Evolutionary conservation across 2,797 vertebrate species (phyloP).

Genomic region (Notolepis coatsorum): DNA sequence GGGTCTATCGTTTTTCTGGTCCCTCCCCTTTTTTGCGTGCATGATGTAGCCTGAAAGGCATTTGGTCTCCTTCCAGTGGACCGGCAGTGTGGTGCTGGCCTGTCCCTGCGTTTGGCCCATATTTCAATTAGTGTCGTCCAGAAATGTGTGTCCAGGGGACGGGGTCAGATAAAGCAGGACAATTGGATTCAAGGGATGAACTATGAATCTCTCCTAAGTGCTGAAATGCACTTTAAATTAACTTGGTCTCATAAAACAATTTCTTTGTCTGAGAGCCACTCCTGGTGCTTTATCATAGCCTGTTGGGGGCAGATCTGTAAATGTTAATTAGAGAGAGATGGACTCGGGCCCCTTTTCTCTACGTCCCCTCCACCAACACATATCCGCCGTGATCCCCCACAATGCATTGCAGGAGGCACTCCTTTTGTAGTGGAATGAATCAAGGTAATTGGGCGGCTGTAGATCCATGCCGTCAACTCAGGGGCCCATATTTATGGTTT

Average conservation of each 20-base stretch:
- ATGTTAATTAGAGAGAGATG: conserved; percentile 60
- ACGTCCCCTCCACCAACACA: conserved; percentile 37
- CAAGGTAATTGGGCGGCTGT: conserved; percentile 64
- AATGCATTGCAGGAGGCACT: conserved; percentile 48
- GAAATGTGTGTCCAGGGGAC: conserved; percentile 42
- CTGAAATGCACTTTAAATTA: conserved; percentile 62
- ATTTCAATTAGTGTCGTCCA: conserved; percentile 52
- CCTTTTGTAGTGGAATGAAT: conserved; percentile 72
- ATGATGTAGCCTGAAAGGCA: conserved; percentile 55
- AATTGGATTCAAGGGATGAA: conserved; percentile 51
- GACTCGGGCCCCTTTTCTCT: conserved; percentile 37
- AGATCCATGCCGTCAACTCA: conserved; percentile 68
- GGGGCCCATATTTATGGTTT: conserved; percentile 70
- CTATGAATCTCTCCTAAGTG: conserved; percentile 60
- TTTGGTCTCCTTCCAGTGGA: conserved; percentile 48
- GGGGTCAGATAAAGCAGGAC: conserved; percentile 49
- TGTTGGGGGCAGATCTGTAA: conserved; percentile 44
- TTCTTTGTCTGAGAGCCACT: conserved; percentile 31
- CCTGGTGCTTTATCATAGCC: conserved; percentile 37
- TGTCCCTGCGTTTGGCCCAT: conserved; percentile 7
- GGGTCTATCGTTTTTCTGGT: too few species aligned
- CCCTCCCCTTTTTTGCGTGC: conserved; percentile 45
- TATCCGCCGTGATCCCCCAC: conserved; percentile 43
- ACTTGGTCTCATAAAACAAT: conserved; percentile 39
- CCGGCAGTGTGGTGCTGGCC: conserved; percentile 33